Conservation (phyloP, 1,140 invertebrate species). For the Phthorimaea operculella region DNA sequence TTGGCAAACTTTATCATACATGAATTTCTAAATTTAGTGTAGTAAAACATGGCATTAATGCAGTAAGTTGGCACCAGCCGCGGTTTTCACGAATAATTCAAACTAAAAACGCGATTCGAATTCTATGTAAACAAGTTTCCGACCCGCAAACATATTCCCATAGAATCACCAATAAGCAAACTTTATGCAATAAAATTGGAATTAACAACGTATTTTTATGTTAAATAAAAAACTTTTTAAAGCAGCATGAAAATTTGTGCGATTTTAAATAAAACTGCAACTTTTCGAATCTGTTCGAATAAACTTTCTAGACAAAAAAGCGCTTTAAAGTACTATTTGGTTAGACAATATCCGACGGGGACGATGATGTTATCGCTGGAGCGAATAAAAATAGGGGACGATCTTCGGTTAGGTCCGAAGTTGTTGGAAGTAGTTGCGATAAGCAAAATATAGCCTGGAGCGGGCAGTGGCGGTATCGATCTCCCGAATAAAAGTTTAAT, state of each 20-base stretch:
- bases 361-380: not conserved
- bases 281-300: too few relatives aligned
- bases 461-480: slow-evolving; percentile 44
- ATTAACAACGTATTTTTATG: slow-evolving; percentile 10
- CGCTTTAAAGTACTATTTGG: too few relatives aligned
- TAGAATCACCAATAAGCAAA: slow-evolving; percentile 51
- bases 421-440: slow-evolving; percentile 15
- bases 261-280: too few relatives aligned
- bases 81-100: slow-evolving; percentile 46
- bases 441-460: slow-evolving; percentile 41
- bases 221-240: not conserved
- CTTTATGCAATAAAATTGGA: slow-evolving; percentile 48
- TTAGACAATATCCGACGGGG: not conserved
- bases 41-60: slow-evolving; percentile 27
- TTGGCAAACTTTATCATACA: too few relatives aligned
- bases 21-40: slow-evolving; percentile 6
- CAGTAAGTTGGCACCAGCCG: slow-evolving; percentile 38
- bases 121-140: slow-evolving; percentile 55
- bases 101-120: slow-evolving; percentile 42
- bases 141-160: slow-evolving; percentile 47
- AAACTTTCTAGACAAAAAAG: too few relatives aligned
- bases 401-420: slow-evolving; percentile 4
- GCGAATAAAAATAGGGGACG: not conserved
- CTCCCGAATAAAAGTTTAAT: slow-evolving; percentile 58
- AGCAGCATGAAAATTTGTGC: not conserved